phyloP scores from a whole-genome alignment of 2,113 vertebrate species.

The Eidolon helvum region DNA sequence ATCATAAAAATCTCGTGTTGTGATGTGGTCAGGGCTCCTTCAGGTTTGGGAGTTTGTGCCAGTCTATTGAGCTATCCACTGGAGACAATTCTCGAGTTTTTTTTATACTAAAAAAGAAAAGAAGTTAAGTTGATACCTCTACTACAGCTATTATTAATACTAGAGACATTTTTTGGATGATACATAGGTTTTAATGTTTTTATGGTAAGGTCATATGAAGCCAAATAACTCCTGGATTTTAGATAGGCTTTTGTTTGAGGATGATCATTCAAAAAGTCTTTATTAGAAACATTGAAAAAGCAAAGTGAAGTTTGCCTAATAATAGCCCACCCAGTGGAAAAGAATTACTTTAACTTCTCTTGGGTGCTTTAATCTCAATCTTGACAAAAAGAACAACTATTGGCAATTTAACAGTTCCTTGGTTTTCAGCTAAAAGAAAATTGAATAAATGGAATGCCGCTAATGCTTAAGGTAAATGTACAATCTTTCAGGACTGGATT shows the following conservation, averaged over 20 bases:
- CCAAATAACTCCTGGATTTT: background rate
- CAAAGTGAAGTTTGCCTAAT: conserved; percentile 23
- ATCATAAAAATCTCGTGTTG: background rate
- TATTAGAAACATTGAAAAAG: conserved; percentile 35
- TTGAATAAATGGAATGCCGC: background rate
- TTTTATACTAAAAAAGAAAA: background rate
- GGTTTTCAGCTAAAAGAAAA: conserved; percentile 53
- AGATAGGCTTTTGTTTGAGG: background rate
- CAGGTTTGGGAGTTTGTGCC: background rate
- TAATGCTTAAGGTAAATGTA: conserved; percentile 27
- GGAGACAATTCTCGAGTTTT: background rate
- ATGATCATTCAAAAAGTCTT: conserved; percentile 24
- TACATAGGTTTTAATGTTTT: background rate
- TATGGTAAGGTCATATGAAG: background rate
- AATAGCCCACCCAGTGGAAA: background rate
- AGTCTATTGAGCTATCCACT: background rate
- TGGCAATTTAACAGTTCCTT: conserved; percentile 56
- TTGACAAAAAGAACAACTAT: conserved; percentile 46
- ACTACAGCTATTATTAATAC: background rate
- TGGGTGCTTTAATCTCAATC: conserved; percentile 49
- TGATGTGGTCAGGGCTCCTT: background rate
- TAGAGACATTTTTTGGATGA: background rate
- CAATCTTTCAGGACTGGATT: conserved; percentile 16
- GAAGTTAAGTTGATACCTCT: background rate
- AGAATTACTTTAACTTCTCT: conserved; percentile 47